Conservation (phyloP, 2,113 vertebrate genomes). For the Cavia aperea region DNA sequence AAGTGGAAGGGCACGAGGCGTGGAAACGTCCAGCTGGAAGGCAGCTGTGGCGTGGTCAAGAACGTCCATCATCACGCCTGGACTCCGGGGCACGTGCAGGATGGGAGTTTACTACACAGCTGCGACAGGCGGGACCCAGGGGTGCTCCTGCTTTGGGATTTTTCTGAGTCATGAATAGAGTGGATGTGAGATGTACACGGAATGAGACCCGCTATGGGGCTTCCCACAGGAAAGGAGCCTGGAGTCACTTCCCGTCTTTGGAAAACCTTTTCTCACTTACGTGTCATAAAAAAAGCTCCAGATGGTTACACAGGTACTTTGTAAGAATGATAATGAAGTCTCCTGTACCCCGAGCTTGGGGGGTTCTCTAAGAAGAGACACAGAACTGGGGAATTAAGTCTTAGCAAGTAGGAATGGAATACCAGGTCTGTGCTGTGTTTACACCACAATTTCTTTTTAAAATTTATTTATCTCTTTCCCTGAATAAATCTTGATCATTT, state of each 20-base stretch:
- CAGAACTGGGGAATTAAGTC: neutral
- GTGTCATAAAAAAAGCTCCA: neutral
- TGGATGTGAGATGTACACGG: accelerated
- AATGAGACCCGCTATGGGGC: neutral
- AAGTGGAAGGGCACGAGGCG: too few relatives aligned
- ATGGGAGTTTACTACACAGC: neutral
- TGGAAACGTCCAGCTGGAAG: too few relatives aligned
- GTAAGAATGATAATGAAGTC: neutral
- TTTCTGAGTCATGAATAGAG: neutral
- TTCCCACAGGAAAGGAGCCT: neutral
- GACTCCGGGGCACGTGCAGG: too few relatives aligned
- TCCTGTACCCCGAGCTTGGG: neutral
- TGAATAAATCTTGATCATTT: neutral
- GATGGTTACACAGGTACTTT: neutral
- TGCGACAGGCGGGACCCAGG: too few relatives aligned
- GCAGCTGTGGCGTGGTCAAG: too few relatives aligned
- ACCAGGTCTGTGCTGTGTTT: accelerated
- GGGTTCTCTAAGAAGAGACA: neutral
- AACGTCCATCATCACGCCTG: neutral
- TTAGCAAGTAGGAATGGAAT: neutral
- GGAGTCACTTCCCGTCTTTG: accelerated
- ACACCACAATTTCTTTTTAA: too few relatives aligned
- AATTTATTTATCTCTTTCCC: neutral
- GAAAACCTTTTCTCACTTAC: neutral
- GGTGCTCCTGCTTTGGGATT: neutral